Evolutionary conservation across 2,888 invertebrate genomes (phyloP), one percentile per base, ranked within the genome.

Genomic region (Zootermopsis nevadensis): DNA sequence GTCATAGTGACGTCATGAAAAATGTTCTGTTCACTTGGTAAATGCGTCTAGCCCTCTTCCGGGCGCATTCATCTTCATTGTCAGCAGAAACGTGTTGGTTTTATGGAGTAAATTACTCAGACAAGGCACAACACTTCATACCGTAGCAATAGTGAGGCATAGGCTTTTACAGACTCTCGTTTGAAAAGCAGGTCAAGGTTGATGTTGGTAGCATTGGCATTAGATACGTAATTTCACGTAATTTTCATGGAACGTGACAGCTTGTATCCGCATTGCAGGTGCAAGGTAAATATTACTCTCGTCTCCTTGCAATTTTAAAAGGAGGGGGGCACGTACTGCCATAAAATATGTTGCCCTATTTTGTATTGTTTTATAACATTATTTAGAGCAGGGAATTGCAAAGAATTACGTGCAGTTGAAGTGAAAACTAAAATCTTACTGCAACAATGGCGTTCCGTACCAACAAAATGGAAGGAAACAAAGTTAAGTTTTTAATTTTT

Each of bases 251-350:
- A 69, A 33, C 69, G 10, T 69, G 19, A 33, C 30, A 33, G 31
- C 69, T 69, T 33, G 2, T 33, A 69, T 19, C 69, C 69, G 69
- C 69, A 69, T 19, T 69, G 69, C 69, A 69, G 69, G 19, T 33
- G 33, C 33, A 27, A n/a, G 30, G 12, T 66, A 66, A 66, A 66
- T 4, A 30, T 66, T 66, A 22, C 69, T 7, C 31, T 24, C 2
- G 69, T 69, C 69, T 69, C n/a, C n/a, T n/a, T 33, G 33, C 69
- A 31, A 33, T 69, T 69, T 22, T 33, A 33, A 33, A 33, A 19
- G 6, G 15, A 12, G 69, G 27, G 66, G 30, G 30, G 1, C 27
- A 27, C 69, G 10, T 22, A 69, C 22, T 33, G 19, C 19, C 69
- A 33, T 69, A 69, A 69, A 69, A 30, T 69, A 69, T 69, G 22